Conservation (phyloP, 2,888 invertebrate species). For the Drosophila infuscata region DNA sequence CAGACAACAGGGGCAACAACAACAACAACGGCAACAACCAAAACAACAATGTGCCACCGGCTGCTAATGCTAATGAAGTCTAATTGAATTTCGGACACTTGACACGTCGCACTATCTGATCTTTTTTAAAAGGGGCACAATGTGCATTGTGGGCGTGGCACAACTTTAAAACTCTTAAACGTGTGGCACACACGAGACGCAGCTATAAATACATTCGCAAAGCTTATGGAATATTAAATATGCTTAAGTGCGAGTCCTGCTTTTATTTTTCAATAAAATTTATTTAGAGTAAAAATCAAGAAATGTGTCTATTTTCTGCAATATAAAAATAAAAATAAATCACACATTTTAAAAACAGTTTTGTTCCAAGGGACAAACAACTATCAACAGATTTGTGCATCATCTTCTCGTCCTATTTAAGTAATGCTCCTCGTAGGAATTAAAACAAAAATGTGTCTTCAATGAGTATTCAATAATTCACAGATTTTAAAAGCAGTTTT, state of each 20-base stretch:
- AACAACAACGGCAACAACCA: conserved; percentile 11
- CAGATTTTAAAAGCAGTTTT: neutral
- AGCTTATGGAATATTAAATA: neutral
- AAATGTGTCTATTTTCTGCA: too few relatives aligned
- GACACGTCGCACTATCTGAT: conserved; percentile 79
- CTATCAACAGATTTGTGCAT: too few relatives aligned
- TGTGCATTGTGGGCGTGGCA: conserved; percentile 27
- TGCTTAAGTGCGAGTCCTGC: neutral
- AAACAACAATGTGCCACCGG: conserved; percentile 63
- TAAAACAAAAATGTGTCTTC: neutral
- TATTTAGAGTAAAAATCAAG: neutral
- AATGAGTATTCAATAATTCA: neutral
- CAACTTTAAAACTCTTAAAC: conserved; percentile 31
- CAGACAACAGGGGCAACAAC: conserved; percentile 13
- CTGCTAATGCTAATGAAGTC: conserved; percentile 82
- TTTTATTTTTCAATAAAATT: neutral
- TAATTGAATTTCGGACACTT: conserved; percentile 81
- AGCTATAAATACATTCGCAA: neutral
- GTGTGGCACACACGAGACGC: conserved; percentile 1
- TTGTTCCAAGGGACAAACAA: neutral
- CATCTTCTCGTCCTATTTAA: neutral
- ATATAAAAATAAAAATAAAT: too few relatives aligned
- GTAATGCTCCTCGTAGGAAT: neutral
- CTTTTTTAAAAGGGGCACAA: conserved; percentile 45
- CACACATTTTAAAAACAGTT: neutral